Conservation (phyloP, 2,797 vertebrate genomes). For the Oreochromis mossambicus region DNA sequence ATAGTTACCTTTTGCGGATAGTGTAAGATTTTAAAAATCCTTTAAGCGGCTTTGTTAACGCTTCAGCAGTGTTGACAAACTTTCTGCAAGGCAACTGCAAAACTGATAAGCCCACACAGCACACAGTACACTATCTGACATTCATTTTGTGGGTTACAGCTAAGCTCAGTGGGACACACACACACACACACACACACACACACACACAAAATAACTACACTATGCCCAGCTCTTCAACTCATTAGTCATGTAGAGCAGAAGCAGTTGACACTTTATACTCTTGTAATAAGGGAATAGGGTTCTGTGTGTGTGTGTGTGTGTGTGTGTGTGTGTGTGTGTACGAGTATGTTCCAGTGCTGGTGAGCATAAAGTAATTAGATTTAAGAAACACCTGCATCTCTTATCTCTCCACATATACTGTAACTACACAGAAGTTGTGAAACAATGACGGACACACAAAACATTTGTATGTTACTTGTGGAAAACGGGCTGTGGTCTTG, state of each 20-base stretch:
- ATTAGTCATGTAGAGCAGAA: constrained; percentile 20
- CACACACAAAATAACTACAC: neutral
- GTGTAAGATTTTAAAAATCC: neutral
- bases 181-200: neutral
- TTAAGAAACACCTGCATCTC: neutral
- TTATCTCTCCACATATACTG: neutral
- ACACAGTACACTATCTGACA: neutral
- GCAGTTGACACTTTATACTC: neutral
- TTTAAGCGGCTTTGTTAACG: neutral
- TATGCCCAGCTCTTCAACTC: neutral
- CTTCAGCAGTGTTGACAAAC: neutral
- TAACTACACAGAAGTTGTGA: neutral
- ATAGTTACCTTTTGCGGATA: neutral
- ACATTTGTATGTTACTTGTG: neutral
- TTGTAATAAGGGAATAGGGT: neutral
- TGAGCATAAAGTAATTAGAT: constrained; percentile 4
- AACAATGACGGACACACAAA: neutral
- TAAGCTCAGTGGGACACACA: neutral
- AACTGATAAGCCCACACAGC: neutral
- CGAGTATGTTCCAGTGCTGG: neutral
- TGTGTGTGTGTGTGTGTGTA: neutral
- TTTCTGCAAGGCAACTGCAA: neutral
- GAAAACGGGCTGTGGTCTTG: neutral
- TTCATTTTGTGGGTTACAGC: neutral
- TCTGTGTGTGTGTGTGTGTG: too few relatives aligned